Evolutionary conservation across 1,140 invertebrate species (phyloP).

Genomic region (Pollicipes pollicipes): DNA sequence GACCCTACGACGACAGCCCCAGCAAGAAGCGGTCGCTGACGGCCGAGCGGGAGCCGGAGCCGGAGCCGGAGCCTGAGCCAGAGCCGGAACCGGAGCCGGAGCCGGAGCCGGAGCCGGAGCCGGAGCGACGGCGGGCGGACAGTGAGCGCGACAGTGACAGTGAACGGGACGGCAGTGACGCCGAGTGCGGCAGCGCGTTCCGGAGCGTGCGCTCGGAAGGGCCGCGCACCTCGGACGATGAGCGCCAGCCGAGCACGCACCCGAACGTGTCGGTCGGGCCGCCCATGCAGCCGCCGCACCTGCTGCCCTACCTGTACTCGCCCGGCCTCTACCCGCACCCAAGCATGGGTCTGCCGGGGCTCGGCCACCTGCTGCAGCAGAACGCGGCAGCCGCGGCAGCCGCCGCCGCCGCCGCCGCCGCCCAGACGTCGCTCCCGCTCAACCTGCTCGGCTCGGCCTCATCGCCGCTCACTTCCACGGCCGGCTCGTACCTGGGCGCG

Average conservation of each 20-base stretch:
- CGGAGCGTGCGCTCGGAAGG: slow-evolving; percentile 4
- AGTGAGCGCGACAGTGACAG: neutral
- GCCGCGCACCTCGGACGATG: slow-evolving; percentile 14
- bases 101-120: neutral
- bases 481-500: slow-evolving; percentile 13
- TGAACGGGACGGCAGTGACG: slow-evolving; percentile 19
- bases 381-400: slow-evolving; percentile 15
- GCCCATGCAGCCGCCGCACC: slow-evolving; percentile 55
- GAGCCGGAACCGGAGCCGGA: no score
- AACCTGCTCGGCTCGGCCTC: neutral
- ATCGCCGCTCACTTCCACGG: slow-evolving; percentile 6
- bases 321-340: slow-evolving; percentile 48
- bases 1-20: slow-evolving; percentile 18
- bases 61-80: no score
- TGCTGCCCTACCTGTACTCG: slow-evolving; percentile 75
- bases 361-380: slow-evolving; percentile 3
- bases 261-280: slow-evolving; percentile 65
- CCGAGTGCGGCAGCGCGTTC: slow-evolving; percentile 16
- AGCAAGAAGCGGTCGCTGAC: slow-evolving; percentile 45
- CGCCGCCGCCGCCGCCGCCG: neutral
- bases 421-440: neutral
- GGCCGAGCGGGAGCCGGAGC: neutral
- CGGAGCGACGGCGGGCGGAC: neutral
- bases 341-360: neutral
- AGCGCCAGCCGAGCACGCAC: slow-evolving; percentile 13